These are phyloP conservation scores for Musca domestica DNA, from an alignment of 1,140 invertebrate species.

Conservation along the genomic window DNA sequence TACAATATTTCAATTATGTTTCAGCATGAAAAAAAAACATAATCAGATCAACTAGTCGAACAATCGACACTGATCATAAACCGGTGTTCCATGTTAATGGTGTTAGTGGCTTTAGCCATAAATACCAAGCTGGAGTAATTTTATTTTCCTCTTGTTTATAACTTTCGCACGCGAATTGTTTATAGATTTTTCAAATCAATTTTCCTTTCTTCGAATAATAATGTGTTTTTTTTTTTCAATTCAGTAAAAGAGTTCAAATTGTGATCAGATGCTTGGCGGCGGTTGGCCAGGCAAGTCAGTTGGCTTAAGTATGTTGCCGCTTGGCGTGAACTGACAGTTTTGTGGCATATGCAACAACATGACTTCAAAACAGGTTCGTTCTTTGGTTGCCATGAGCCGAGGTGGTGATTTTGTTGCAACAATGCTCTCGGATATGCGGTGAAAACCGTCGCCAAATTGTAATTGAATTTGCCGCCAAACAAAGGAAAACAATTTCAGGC, in stretches of 20 bases:
- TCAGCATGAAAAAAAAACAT: no score
- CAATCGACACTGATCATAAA: no score
- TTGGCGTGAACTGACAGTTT: neutral
- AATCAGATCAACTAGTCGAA: no score
- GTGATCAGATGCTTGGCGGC: neutral
- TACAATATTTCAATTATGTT: no score
- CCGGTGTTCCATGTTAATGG: no score
- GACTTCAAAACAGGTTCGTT: neutral
- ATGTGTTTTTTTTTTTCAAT: no score
- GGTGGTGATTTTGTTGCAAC: slow-evolving; percentile 1
- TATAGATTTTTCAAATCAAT: neutral
- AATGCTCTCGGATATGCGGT: neutral
- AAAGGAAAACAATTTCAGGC: slow-evolving; percentile 5
- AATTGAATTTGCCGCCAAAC: slow-evolving; percentile 18
- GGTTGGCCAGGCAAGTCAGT: neutral
- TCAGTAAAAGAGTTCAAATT: neutral
- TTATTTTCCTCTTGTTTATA: neutral
- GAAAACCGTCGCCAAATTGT: slow-evolving; percentile 18
- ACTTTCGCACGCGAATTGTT: slow-evolving; percentile 19
- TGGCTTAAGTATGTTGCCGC: neutral
- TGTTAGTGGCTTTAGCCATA: neutral
- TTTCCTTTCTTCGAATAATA: slow-evolving; percentile 3
- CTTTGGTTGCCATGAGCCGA: neutral
- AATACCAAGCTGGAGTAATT: neutral
- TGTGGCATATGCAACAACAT: neutral